These are phyloP conservation scores for Pelvicachromis taeniatus DNA, from an alignment of 2,113 vertebrate species.

Conservation along the genomic window DNA sequence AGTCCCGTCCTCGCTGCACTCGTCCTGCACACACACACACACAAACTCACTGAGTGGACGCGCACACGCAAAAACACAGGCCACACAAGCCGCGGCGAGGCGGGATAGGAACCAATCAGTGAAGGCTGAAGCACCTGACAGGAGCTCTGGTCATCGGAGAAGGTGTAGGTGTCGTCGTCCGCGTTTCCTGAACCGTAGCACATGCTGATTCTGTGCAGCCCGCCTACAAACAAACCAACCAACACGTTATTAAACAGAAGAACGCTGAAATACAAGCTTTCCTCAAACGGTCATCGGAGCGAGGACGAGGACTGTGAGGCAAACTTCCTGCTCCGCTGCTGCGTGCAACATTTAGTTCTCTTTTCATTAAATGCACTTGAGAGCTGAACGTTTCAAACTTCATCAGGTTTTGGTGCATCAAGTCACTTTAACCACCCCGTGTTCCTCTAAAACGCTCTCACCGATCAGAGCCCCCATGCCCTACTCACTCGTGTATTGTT, in stretches of 20 bases:
- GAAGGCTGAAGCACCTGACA: constrained; percentile 75
- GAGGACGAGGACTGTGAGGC: background rate
- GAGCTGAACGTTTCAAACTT: background rate
- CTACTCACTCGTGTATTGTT: constrained; percentile 59
- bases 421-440: background rate
- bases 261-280: background rate
- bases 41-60: background rate
- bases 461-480: background rate
- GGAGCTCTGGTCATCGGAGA: constrained; percentile 92
- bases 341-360: background rate
- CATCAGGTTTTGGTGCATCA: background rate
- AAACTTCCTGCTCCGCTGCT: background rate
- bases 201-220: constrained; percentile 87
- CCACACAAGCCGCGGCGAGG: fast-evolving
- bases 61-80: fast-evolving
- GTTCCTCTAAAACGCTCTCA: background rate
- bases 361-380: background rate
- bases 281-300: background rate
- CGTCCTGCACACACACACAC: constrained; percentile 76
- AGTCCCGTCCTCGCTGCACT: constrained; percentile 89
- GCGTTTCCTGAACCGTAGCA: constrained; percentile 78
- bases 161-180: constrained; percentile 81
- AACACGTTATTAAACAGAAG: background rate
- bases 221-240: constrained; percentile 70
- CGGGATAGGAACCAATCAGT: background rate